Conservation (phyloP, 2,797 vertebrate genomes). For the Philypnodon macrostomus region DNA sequence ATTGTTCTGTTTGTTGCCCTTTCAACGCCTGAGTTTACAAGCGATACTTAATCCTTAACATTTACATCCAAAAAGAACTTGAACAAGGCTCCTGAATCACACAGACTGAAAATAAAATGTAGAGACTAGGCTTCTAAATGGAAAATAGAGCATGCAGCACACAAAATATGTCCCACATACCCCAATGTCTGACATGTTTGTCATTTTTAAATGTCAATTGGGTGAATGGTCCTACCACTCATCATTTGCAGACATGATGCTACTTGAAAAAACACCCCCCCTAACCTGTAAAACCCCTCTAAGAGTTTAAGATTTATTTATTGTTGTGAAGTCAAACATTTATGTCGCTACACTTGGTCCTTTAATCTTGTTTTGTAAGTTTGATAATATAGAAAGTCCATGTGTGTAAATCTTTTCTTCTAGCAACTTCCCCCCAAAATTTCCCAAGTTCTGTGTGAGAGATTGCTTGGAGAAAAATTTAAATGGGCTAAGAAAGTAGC, state of each 20-base stretch:
- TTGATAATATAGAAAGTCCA: constrained; percentile 51
- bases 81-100: constrained; percentile 29
- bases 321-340: constrained; percentile 63
- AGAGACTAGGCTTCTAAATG: constrained; percentile 29
- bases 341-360: constrained; percentile 41
- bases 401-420: constrained; percentile 55
- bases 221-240: too few relatives aligned
- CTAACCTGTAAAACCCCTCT: constrained; percentile 51
- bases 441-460: constrained; percentile 55
- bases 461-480: constrained; percentile 7
- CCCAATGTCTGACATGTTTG: constrained; percentile 28
- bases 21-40: constrained; percentile 28
- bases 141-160: constrained; percentile 46
- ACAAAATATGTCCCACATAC: constrained; percentile 34
- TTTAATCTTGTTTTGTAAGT: constrained; percentile 42
- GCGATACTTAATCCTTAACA: constrained; percentile 40
- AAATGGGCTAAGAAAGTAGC: not conserved
- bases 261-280: constrained; percentile 39
- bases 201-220: too few relatives aligned
- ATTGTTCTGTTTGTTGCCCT: constrained; percentile 5
- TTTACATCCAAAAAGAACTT: constrained; percentile 54
- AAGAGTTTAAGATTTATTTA: constrained; percentile 59
- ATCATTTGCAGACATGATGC: not conserved
- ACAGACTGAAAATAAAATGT: constrained; percentile 25
- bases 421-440: constrained; percentile 54